These are phyloP conservation scores for Tamias sibiricus DNA, from an alignment of 2,113 vertebrate genomes.

Conservation along the genomic window DNA sequence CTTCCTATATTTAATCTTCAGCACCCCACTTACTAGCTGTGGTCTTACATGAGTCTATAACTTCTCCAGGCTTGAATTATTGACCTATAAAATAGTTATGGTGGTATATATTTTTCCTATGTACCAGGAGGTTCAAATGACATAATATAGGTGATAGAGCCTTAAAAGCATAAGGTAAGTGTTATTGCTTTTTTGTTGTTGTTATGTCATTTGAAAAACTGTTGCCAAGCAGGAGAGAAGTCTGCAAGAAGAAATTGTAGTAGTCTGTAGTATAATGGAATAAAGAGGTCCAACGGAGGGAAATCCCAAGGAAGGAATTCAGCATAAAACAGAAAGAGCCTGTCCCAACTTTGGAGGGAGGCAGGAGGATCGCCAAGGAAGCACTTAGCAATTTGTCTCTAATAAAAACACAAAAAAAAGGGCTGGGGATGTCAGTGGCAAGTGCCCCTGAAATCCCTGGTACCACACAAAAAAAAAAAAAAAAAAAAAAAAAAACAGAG, in stretches of 20 bases:
- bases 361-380: too few relatives aligned
- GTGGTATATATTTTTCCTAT: background rate
- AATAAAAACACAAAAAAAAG: too few relatives aligned
- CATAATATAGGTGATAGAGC: background rate
- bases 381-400: too few relatives aligned
- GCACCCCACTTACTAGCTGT: background rate
- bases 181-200: background rate
- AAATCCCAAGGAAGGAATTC: slow-evolving; percentile 6
- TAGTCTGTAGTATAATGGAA: background rate
- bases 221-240: background rate
- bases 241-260: background rate
- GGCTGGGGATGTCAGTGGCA: too few relatives aligned
- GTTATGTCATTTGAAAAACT: background rate
- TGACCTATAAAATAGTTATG: background rate
- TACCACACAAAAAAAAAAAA: too few relatives aligned
- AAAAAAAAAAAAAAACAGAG: too few relatives aligned
- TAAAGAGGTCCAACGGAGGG: background rate
- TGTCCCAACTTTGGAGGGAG: too few relatives aligned
- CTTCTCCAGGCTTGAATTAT: background rate
- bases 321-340: background rate
- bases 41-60: background rate
- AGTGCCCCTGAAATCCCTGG: too few relatives aligned
- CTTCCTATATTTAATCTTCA: background rate
- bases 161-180: background rate
- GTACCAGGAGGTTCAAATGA: background rate